These are phyloP conservation scores for Heliocidaris erythrogramma DNA, from an alignment of 35 echinoderm and acorn worm species.

Conservation along the genomic window DNA sequence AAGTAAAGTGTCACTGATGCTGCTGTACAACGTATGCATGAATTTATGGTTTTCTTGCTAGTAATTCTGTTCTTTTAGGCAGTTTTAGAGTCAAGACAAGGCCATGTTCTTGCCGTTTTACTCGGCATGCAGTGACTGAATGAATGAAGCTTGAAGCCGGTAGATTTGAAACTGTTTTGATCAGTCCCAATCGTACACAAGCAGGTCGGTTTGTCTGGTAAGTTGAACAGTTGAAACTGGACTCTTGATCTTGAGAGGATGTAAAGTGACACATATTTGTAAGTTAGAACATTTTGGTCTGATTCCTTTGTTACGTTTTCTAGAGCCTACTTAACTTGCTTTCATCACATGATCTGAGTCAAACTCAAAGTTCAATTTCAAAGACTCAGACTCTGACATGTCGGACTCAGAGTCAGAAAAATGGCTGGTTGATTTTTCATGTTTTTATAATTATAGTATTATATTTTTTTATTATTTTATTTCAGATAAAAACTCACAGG, in stretches of 20 bases:
- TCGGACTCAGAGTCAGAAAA: too few relatives aligned
- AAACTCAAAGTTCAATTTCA: too few relatives aligned
- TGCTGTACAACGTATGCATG: background rate
- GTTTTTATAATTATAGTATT: too few relatives aligned
- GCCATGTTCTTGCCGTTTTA: background rate
- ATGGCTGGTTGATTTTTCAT: too few relatives aligned
- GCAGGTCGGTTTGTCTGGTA: background rate
- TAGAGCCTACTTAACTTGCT: too few relatives aligned
- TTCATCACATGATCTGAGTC: too few relatives aligned
- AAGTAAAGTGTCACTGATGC: background rate
- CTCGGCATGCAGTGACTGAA: background rate
- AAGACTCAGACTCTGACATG: too few relatives aligned
- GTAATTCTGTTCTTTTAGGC: background rate
- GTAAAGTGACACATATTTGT: too few relatives aligned
- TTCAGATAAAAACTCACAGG: too few relatives aligned
- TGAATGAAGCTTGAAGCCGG: background rate
- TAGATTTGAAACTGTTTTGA: background rate
- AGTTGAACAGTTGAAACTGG: background rate
- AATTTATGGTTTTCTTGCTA: background rate
- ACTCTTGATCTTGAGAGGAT: background rate
- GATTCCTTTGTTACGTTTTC: too few relatives aligned
- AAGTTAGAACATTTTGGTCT: too few relatives aligned
- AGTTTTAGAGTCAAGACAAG: conserved; percentile 28
- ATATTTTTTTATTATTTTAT: too few relatives aligned
- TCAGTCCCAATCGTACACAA: background rate